Evolutionary conservation across 2,113 vertebrate species (phyloP).

Genomic region (Larimichthys polyactis): DNA sequence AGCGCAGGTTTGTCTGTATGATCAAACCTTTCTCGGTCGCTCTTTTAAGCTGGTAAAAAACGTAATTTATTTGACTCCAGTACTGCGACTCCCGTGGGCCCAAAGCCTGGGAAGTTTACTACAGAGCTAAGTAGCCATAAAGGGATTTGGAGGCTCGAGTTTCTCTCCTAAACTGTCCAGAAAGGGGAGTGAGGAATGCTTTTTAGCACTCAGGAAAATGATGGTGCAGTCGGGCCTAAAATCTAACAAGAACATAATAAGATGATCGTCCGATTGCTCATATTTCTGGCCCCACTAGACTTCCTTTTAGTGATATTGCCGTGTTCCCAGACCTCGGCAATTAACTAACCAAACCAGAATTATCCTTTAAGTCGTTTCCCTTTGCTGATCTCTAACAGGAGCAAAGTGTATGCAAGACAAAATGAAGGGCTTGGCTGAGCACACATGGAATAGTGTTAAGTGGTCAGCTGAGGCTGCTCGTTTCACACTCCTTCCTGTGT

Average conservation of each 20-base stretch:
- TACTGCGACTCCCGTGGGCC: conserved; percentile 40
- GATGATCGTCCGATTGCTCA: conserved; percentile 10
- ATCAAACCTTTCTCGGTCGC: conserved; percentile 27
- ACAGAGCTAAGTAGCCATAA: conserved; percentile 63
- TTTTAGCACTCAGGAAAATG: conserved; percentile 38
- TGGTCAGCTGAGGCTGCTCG: conserved; percentile 22
- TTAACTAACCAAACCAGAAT: neutral
- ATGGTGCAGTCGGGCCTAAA: conserved; percentile 14
- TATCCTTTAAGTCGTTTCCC: neutral
- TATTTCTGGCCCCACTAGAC: conserved; percentile 9
- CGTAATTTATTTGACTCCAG: conserved; percentile 53
- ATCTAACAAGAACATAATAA: conserved; percentile 21
- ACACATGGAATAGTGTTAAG: conserved; percentile 5
- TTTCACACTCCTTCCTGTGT: conserved; percentile 38
- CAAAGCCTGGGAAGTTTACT: conserved; percentile 54
- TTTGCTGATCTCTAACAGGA: neutral
- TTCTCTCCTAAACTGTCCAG: conserved; percentile 44
- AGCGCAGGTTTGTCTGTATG: conserved; percentile 5
- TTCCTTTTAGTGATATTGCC: conserved; percentile 2
- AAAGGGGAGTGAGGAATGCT: conserved; percentile 18
- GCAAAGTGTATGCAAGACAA: neutral
- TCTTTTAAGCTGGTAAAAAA: conserved; percentile 56
- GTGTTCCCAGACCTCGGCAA: neutral
- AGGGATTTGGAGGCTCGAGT: conserved; percentile 61
- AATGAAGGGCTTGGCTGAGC: neutral